These are phyloP conservation scores for Drosophila gaucha DNA, from an alignment of 2,888 invertebrate genomes.

Conservation along the genomic window DNA sequence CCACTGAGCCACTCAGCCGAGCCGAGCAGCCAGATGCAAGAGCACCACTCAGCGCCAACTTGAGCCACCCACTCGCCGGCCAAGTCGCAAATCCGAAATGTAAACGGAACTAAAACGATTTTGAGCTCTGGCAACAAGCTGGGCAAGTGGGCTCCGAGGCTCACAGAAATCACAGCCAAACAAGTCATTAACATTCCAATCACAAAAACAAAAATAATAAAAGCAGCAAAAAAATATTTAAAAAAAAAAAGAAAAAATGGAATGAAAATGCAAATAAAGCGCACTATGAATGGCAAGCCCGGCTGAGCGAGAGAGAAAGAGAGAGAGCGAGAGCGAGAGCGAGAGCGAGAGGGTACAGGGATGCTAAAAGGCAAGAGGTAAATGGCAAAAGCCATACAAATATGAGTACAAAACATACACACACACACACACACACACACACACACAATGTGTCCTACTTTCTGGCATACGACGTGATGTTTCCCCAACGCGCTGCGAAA, in stretches of 20 bases:
- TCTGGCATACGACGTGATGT: conserved; percentile 50
- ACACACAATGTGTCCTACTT: conserved; percentile 65
- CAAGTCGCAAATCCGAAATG: conserved; percentile 45
- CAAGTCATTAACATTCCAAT: conserved; percentile 58
- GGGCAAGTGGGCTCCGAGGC: conserved; percentile 5
- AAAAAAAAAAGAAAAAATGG: conserved; percentile 6
- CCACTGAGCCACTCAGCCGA: conserved; percentile 24
- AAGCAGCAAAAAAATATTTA: not conserved
- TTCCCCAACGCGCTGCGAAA: conserved; percentile 46
- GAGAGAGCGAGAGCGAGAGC: not conserved
- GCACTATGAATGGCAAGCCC: conserved; percentile 22
- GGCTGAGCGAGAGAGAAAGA: not conserved
- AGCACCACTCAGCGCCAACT: conserved; percentile 1
- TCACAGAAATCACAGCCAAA: conserved; percentile 45
- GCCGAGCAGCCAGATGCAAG: not conserved
- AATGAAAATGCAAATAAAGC: conserved; percentile 43
- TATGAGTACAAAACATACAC: conserved; percentile 10
- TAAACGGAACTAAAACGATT: conserved; percentile 60
- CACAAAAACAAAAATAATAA: conserved; percentile 16
- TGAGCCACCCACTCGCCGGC: not conserved
- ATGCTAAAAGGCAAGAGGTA: conserved; percentile 15
- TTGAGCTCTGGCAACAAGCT: conserved; percentile 50
- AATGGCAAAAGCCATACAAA: conserved; percentile 6
- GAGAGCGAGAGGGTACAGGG: not conserved
- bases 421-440: conserved; percentile 12